Conservation (phyloP, 2,797 vertebrate genomes). For the Gallinago solitaria region DNA sequence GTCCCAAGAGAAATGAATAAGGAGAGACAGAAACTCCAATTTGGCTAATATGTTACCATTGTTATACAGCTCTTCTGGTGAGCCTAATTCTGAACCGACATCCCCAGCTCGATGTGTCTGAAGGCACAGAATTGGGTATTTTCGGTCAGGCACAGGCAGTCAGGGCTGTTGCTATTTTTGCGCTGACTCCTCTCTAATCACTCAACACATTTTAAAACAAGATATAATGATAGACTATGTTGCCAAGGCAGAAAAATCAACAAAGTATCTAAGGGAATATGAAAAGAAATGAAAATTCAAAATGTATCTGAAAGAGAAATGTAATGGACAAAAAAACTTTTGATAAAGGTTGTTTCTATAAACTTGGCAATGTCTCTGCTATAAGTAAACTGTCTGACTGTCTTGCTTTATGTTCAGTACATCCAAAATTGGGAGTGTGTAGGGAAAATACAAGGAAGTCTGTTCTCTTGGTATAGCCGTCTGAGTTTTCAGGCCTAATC, state of each 20-base stretch:
- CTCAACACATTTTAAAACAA: constrained; percentile 71
- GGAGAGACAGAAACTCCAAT: neutral
- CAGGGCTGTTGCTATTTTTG: constrained; percentile 55
- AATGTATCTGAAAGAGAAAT: constrained; percentile 59
- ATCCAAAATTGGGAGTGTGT: neutral
- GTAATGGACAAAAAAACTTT: constrained; percentile 49
- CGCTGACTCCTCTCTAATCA: constrained; percentile 68
- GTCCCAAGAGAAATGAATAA: neutral
- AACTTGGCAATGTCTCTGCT: constrained; percentile 50
- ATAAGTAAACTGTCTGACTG: constrained; percentile 44
- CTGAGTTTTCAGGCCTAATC: constrained; percentile 49
- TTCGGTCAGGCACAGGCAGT: constrained; percentile 27
- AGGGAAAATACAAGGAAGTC: constrained; percentile 43
- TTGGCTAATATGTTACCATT: neutral
- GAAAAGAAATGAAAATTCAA: constrained; percentile 65
- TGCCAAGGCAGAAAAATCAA: constrained; percentile 70
- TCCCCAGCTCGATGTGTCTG: neutral
- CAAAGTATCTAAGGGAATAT: constrained; percentile 61
- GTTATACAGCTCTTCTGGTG: neutral
- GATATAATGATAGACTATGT: constrained; percentile 58
- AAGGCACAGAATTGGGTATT: neutral
- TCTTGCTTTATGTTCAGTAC: constrained; percentile 23
- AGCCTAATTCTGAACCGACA: neutral
- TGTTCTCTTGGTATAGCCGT: constrained; percentile 31
- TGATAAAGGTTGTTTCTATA: constrained; percentile 58